Percentiles rank a stretch among this genome's conserved stretches.
These are phyloP conservation scores for Sigmodon hispidus DNA, from an alignment of 2,113 vertebrate genomes.

Conservation along the genomic window DNA sequence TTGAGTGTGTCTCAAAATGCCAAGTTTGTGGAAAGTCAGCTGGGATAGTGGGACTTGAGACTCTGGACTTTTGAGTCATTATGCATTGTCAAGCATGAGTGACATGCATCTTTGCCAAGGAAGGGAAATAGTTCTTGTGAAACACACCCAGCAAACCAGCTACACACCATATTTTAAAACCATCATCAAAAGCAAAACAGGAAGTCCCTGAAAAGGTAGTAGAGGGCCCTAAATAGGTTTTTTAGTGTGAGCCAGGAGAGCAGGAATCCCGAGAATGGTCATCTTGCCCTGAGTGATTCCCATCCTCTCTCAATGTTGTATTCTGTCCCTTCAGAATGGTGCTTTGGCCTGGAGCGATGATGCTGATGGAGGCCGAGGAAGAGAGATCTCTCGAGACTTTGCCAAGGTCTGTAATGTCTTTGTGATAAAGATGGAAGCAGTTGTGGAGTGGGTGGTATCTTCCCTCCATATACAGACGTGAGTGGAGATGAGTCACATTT, in stretches of 20 bases:
- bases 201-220: background rate
- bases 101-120: background rate
- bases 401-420: slow-evolving; percentile 90
- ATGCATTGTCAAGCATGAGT: background rate
- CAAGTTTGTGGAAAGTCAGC: background rate
- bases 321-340: slow-evolving; percentile 87
- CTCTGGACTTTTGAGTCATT: background rate
- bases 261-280: background rate
- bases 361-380: slow-evolving; percentile 88
- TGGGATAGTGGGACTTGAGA: background rate
- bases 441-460: background rate
- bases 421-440: background rate
- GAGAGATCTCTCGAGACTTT: slow-evolving; percentile 96
- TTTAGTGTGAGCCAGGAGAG: background rate
- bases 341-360: slow-evolving; percentile 91
- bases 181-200: background rate
- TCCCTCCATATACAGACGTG: background rate
- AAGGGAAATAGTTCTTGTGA: background rate
- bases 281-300: background rate
- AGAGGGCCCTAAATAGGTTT: background rate
- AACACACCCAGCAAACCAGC: background rate
- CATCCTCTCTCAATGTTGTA: slow-evolving; percentile 14
- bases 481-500: background rate
- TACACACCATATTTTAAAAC: background rate
- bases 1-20: background rate